Percentiles rank a stretch among this genome's conserved stretches.
Conservation (phyloP, 2,113 vertebrate genomes). For the Micromys minutus region DNA sequence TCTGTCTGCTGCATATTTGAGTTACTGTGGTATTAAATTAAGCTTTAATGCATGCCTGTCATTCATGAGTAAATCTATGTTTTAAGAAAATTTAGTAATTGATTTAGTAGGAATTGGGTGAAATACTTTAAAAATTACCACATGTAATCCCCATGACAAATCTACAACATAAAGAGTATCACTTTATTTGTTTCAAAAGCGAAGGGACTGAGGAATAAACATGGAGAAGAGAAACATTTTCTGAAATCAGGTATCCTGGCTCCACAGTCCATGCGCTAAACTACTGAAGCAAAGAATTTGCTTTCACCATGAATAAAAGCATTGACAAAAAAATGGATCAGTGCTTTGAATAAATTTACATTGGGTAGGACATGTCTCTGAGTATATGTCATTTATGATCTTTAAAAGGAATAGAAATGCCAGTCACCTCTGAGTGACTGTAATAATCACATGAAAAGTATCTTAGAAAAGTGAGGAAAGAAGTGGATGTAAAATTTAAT, state of each 20-base stretch:
- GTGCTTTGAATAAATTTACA: constrained; percentile 43
- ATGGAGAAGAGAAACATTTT: not conserved
- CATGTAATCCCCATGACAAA: not conserved
- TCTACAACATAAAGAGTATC: not conserved
- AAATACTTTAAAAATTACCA: not conserved
- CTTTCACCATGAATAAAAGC: not conserved
- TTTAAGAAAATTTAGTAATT: constrained; percentile 20
- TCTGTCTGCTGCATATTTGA: not conserved
- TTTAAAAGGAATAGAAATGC: constrained; percentile 46
- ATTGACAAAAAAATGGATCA: constrained; percentile 6
- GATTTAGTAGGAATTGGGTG: not conserved
- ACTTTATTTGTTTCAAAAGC: not conserved
- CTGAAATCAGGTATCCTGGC: not conserved
- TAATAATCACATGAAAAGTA: not conserved
- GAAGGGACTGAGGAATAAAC: not conserved
- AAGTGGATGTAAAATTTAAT: not conserved
- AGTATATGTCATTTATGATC: constrained; percentile 27
- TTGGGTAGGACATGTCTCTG: not conserved
- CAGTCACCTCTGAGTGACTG: constrained; percentile 13
- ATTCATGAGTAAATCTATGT: not conserved
- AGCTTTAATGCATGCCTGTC: constrained; percentile 7
- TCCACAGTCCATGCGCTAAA: not conserved
- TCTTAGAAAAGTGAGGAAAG: not conserved
- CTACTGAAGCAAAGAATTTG: not conserved
- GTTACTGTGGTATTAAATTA: not conserved